Evolutionary conservation across 1,140 invertebrate species (phyloP).

Genomic region (Nephila pilipes): DNA sequence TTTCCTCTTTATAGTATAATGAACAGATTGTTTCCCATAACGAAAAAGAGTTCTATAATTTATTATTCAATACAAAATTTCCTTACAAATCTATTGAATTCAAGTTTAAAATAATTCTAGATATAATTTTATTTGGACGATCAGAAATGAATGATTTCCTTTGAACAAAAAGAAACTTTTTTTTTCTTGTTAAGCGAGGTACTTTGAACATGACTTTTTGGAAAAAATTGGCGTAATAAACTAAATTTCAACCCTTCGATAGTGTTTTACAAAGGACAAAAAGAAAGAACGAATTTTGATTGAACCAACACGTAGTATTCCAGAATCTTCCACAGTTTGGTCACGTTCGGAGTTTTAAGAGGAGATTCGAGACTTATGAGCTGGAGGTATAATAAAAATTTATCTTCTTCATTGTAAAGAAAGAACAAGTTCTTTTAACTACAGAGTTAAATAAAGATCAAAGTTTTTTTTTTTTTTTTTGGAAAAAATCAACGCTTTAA

Average conservation of each 20-base stretch:
- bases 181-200: neutral
- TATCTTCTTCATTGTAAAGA: neutral
- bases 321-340: neutral
- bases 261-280: neutral
- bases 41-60: too few species aligned
- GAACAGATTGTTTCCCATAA: too few species aligned
- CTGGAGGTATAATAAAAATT: neutral
- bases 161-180: neutral
- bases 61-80: too few species aligned
- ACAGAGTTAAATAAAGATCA: neutral
- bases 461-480: too few species aligned
- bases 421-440: neutral
- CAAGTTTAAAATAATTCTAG: too few species aligned
- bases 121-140: too few species aligned
- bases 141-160: too few species aligned
- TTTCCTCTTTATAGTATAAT: too few species aligned
- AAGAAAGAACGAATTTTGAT: neutral
- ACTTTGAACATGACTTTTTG: neutral
- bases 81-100: too few species aligned
- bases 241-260: neutral
- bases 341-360: neutral
- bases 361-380: neutral
- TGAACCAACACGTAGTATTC: slow-evolving; percentile 4
- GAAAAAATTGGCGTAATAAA: neutral
- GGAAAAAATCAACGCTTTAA: neutral